These are phyloP conservation scores for Brienomyrus longianalis DNA, from an alignment of 2,113 vertebrate genomes.

Conservation along the genomic window DNA sequence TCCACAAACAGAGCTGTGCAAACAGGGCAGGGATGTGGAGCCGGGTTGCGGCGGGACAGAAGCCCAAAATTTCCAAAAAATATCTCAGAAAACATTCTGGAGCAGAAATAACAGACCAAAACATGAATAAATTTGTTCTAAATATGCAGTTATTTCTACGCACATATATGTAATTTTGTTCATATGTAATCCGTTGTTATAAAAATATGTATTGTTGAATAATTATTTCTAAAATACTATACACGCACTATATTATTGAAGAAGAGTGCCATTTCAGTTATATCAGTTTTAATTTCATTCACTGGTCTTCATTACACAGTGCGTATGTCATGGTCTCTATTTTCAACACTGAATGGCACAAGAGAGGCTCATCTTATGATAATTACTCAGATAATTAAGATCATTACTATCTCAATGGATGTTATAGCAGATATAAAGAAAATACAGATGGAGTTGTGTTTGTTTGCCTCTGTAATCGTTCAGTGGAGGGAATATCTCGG, in stretches of 20 bases:
- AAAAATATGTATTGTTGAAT: not conserved
- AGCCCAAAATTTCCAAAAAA: not conserved
- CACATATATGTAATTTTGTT: not conserved
- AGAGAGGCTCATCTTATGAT: not conserved
- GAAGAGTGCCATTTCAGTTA: not conserved
- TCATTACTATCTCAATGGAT: not conserved
- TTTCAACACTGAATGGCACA: not conserved
- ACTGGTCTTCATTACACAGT: not conserved
- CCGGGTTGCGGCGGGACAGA: not conserved
- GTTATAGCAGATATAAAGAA: not conserved
- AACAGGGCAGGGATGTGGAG: not conserved
- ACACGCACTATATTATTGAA: not conserved
- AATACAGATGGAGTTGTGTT: not conserved
- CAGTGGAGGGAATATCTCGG: not conserved
- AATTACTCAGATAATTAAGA: constrained; percentile 3
- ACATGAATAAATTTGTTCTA: not conserved
- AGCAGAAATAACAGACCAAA: not conserved
- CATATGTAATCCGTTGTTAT: not conserved
- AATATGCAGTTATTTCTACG: not conserved
- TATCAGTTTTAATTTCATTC: not conserved
- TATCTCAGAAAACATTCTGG: not conserved
- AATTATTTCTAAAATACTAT: not conserved
- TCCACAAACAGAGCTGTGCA: not conserved
- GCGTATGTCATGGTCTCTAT: not conserved
- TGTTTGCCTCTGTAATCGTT: not conserved